Percentiles rank a stretch among this genome's conserved stretches.
phyloP scores from a whole-genome alignment of 2,888 invertebrate species.

The Hypselothyrea guttata region DNA sequence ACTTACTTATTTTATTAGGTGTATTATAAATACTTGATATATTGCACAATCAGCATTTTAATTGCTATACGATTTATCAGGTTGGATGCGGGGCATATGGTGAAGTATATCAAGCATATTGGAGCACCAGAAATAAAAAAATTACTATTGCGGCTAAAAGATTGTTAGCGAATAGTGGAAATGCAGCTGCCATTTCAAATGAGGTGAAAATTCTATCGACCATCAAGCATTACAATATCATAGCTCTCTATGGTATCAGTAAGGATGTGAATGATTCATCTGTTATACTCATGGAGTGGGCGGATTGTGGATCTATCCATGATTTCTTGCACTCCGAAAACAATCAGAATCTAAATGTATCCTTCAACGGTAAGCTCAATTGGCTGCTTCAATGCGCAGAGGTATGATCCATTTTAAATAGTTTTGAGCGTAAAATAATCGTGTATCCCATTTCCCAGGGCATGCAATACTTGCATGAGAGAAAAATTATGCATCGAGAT shows the following conservation, averaged over 20 bases:
- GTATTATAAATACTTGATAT: too few relatives aligned
- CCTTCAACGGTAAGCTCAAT: background rate
- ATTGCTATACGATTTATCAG: background rate
- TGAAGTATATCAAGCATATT: constrained; percentile 1
- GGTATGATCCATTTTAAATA: too few relatives aligned
- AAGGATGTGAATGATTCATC: background rate
- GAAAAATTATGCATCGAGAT: too few relatives aligned
- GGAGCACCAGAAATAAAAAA: background rate
- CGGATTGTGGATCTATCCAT: constrained; percentile 13
- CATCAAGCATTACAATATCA: constrained; percentile 10
- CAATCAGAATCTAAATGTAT: background rate
- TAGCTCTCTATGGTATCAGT: background rate
- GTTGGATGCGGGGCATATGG: constrained; percentile 4
- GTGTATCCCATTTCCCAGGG: too few relatives aligned
- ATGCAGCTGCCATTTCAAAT: constrained; percentile 3
- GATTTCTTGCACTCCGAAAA: background rate
- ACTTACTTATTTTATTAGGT: too few relatives aligned
- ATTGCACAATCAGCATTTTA: too few relatives aligned
- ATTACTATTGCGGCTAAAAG: background rate
- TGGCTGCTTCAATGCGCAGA: constrained; percentile 15
- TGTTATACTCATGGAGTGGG: constrained; percentile 13
- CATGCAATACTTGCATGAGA: too few relatives aligned
- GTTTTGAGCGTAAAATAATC: too few relatives aligned
- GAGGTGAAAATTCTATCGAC: background rate
- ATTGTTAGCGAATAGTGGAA: background rate